phyloP scores from a whole-genome alignment of 2,113 vertebrate species.

The Pelmatolapia mariae region DNA sequence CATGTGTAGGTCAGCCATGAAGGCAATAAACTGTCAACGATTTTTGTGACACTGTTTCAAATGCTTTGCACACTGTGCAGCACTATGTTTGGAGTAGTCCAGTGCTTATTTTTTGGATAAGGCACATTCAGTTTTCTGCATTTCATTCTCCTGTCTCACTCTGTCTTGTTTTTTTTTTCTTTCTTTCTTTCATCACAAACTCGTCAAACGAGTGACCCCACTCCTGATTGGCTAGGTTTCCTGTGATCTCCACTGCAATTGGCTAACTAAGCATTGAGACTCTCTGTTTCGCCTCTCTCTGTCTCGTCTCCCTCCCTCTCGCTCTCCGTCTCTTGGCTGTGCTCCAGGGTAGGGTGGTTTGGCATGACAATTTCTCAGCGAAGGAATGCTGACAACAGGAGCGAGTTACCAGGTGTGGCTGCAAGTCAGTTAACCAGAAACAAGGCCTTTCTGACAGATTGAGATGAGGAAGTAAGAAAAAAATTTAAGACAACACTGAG shows the following conservation, averaged over 20 bases:
- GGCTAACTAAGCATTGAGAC: conserved; percentile 15
- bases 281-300: not conserved
- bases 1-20: conserved; percentile 28
- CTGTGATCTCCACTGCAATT: conserved; percentile 45
- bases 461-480: conserved; percentile 31
- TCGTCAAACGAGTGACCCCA: conserved; percentile 66
- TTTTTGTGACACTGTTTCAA: not conserved
- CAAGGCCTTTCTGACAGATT: conserved; percentile 63
- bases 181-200: conserved; percentile 62
- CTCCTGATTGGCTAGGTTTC: conserved; percentile 62
- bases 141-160: conserved; percentile 11
- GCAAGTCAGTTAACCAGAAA: conserved; percentile 77
- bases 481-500: not conserved
- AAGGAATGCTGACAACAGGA: conserved; percentile 79
- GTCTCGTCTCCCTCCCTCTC: not conserved
- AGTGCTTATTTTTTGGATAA: not conserved
- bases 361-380: conserved; percentile 73
- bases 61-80: not conserved
- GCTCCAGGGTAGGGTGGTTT: conserved; percentile 77
- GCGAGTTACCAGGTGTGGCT: conserved; percentile 82
- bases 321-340: conserved; percentile 56
- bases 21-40: conserved; percentile 32
- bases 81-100: not conserved
- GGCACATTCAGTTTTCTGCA: conserved; percentile 30
- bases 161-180: not conserved